A percentile compares a stretch with the other conserved stretches of the same genome.
Conservation (phyloP, 1,140 invertebrate genomes). For the Euschistus heros region DNA sequence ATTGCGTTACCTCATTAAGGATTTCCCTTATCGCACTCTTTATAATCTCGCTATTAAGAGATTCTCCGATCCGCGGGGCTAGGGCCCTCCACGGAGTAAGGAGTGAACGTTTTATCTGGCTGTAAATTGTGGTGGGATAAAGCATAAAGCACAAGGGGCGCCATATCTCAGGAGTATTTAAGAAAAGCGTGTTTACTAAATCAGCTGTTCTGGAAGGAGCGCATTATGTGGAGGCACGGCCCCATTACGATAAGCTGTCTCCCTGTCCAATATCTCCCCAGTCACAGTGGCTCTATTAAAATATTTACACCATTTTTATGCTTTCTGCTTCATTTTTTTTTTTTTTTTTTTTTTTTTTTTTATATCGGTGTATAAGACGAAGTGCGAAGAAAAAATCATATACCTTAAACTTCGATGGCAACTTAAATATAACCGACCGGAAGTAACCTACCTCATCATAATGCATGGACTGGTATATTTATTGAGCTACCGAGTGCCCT, state of each 20-base stretch:
- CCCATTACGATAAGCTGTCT: slow-evolving; percentile 13
- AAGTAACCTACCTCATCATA: no score
- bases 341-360: no score
- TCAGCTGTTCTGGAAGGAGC: slow-evolving; percentile 17
- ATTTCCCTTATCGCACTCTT: slow-evolving; percentile 5
- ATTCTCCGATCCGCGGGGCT: not conserved
- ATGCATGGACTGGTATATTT: no score
- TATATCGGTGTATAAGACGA: no score
- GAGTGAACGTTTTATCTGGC: slow-evolving; percentile 10
- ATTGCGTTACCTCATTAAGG: slow-evolving; percentile 11
- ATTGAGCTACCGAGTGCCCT: no score
- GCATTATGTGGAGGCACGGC: slow-evolving; percentile 21
- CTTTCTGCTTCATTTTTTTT: no score
- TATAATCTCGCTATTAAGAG: slow-evolving; percentile 12
- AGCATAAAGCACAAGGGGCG: slow-evolving; percentile 3
- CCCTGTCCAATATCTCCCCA: slow-evolving; percentile 1
- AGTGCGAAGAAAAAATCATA: no score
- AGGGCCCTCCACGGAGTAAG: not conserved
- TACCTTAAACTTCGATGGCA: no score
- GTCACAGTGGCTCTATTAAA: not conserved
- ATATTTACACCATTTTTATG: slow-evolving; percentile 12
- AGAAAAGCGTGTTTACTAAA: slow-evolving; percentile 23
- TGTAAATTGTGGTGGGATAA: slow-evolving; percentile 7
- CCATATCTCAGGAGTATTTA: slow-evolving; percentile 9
- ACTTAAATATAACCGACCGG: no score